Evolutionary conservation across 2,797 vertebrate species (phyloP), one percentile per base, ranked within the genome.

Genomic region (Mormyrus hasselquistii): DNA sequence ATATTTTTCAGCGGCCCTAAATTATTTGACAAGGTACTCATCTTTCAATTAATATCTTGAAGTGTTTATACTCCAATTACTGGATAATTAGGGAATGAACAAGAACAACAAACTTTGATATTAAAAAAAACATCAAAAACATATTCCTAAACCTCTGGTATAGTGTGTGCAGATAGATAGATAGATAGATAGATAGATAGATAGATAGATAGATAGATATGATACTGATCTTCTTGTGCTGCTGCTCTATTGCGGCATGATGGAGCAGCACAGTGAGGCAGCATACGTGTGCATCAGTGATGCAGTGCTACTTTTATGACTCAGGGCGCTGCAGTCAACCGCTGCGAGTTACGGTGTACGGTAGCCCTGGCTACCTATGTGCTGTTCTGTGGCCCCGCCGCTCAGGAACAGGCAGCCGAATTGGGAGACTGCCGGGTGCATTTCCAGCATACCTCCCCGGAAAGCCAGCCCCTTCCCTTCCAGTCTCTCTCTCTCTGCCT

Each of bases 361-460:
- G 89, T 19, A 38, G 65, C 65, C 38, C 91, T 89, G 82, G 29
- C 3, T 6, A 69, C 73, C 90, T 34, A n/a, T 49, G 85, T 25
- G 38, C 34, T 34, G 25, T 62, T 5, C 22, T 73, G 29, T 14
- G 12, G 34, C 69, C 88, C n/a, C 7, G 3, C 87, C 84, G 88
- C 89, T 91, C 94, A 93, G 91, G 93, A 94, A 94, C 92, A 94
- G 89, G 93, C 92, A 92, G 93, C 90, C 90, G 87, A 47, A 90
- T 69, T 91, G 89, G 88, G 91, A 88, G 92, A 62, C 91, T 90
- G 90, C 50, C 76, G 79, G 65, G 91, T 89, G 91, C 92, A 94
- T 94, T 93, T 94, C 91, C 92, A 92, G 91, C 93, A 94, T 95
- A 91, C 93, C 92, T 93, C 91, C 59, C 88, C 34, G 87, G 50